A percentile compares a stretch with the other conserved stretches of the same genome.
These are phyloP conservation scores for Ailuropoda melanoleuca DNA, from an alignment of 2,113 vertebrate species.

Conservation along the genomic window DNA sequence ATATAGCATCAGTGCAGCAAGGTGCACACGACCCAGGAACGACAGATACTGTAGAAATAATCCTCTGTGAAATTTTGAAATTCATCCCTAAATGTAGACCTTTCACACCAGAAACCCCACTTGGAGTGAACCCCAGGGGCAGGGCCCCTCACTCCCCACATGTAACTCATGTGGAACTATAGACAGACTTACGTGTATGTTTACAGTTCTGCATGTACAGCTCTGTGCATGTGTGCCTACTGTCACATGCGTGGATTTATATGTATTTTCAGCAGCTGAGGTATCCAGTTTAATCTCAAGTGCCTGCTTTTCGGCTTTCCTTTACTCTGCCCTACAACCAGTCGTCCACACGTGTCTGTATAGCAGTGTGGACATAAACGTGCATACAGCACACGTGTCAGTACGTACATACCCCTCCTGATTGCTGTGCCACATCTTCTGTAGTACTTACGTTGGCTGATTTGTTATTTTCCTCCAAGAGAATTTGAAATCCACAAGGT, in stretches of 20 bases:
- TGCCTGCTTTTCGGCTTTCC: neutral
- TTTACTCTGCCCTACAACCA: neutral
- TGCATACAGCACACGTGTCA: neutral
- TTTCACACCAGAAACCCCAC: neutral
- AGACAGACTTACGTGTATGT: neutral
- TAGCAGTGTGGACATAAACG: no score
- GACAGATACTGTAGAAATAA: neutral
- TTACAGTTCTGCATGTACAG: neutral
- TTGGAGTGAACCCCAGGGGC: neutral
- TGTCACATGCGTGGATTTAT: no score
- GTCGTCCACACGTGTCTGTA: fast-evolving
- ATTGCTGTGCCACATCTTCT: neutral
- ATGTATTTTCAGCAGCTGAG: neutral
- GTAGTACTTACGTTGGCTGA: neutral
- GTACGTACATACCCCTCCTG: neutral
- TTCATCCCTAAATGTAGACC: neutral
- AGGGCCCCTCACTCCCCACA: neutral
- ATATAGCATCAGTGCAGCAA: neutral
- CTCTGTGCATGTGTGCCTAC: fast-evolving
- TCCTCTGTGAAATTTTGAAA: neutral
- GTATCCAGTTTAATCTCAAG: neutral
- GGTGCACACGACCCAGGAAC: neutral
- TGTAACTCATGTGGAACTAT: neutral
- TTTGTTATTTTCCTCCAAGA: neutral
- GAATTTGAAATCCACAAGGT: neutral